phyloP scores from a whole-genome alignment of 2,113 vertebrate genomes.

The Acanthisitta chloris region DNA sequence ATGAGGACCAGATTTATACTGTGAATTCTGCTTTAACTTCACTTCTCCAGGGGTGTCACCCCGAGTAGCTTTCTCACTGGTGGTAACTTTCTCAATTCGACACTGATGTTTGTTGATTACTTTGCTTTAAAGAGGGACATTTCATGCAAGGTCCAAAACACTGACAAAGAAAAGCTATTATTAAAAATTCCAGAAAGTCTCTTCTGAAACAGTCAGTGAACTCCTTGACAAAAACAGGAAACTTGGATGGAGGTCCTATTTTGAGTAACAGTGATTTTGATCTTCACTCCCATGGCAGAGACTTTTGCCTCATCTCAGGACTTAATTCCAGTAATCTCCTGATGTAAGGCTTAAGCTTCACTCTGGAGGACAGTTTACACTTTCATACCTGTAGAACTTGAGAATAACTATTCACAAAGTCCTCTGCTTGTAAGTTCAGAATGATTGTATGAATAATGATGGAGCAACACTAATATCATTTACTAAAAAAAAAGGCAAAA shows the following conservation, averaged over 20 bases:
- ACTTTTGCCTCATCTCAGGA: background rate
- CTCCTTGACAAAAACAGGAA: background rate
- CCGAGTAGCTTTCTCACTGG: background rate
- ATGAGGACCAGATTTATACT: background rate
- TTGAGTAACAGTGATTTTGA: background rate
- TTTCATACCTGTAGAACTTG: background rate
- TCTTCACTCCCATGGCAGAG: background rate
- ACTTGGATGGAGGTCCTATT: background rate
- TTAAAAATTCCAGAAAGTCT: background rate
- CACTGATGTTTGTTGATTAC: background rate
- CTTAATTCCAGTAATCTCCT: constrained; percentile 2
- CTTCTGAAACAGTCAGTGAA: background rate
- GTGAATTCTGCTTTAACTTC: background rate
- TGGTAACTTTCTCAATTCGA: background rate
- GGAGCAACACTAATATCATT: background rate
- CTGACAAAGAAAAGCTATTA: background rate
- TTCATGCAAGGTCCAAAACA: background rate
- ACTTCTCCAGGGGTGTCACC: background rate
- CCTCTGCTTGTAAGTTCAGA: background rate
- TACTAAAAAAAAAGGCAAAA: background rate
- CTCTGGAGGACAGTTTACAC: background rate
- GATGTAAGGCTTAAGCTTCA: background rate
- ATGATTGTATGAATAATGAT: background rate
- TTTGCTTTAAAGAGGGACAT: background rate
- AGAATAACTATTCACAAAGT: background rate